phyloP scores from a whole-genome alignment of 2,888 invertebrate species.

The Hermaeophaga mercurialis region DNA sequence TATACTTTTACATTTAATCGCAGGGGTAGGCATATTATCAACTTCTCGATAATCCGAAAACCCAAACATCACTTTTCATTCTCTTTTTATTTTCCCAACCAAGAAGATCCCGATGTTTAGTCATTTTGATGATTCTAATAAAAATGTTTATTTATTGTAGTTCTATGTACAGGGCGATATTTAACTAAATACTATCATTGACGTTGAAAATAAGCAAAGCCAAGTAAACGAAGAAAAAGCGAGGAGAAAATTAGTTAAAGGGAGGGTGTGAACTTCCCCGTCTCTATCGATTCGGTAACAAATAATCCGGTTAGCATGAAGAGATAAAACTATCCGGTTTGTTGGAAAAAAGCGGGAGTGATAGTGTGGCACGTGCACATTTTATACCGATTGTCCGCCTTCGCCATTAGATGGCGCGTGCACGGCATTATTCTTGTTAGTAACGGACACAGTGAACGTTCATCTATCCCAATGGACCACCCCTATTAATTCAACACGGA shows the following conservation, averaged over 20 bases:
- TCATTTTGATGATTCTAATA: too few relatives aligned
- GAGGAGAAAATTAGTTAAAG: constrained; percentile 15
- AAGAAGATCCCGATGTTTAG: too few relatives aligned
- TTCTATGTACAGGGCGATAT: too few relatives aligned
- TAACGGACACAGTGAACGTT: constrained; percentile 28
- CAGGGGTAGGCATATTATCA: too few relatives aligned
- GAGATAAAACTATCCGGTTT: constrained; percentile 34
- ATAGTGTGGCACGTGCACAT: constrained; percentile 33
- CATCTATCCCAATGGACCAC: constrained; percentile 32
- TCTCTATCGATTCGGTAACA: constrained; percentile 28
- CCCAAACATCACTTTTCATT: too few relatives aligned
- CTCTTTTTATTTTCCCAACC: too few relatives aligned
- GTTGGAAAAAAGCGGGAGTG: constrained; percentile 32
- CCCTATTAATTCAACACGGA: constrained; percentile 35
- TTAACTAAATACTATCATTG: too few relatives aligned
- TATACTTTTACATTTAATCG: too few relatives aligned
- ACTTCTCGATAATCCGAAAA: too few relatives aligned
- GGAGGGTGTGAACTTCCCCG: constrained; percentile 10
- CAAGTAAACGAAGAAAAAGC: constrained; percentile 8
- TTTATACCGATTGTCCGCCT: constrained; percentile 35
- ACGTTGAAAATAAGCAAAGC: neutral
- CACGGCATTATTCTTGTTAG: constrained; percentile 34
- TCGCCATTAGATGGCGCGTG: constrained; percentile 37
- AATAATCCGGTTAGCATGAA: constrained; percentile 34
- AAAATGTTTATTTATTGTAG: too few relatives aligned